Percentiles rank a stretch among this genome's conserved stretches.
Conservation (phyloP, 2,113 vertebrate species). For the Phyllostomus hastatus region DNA sequence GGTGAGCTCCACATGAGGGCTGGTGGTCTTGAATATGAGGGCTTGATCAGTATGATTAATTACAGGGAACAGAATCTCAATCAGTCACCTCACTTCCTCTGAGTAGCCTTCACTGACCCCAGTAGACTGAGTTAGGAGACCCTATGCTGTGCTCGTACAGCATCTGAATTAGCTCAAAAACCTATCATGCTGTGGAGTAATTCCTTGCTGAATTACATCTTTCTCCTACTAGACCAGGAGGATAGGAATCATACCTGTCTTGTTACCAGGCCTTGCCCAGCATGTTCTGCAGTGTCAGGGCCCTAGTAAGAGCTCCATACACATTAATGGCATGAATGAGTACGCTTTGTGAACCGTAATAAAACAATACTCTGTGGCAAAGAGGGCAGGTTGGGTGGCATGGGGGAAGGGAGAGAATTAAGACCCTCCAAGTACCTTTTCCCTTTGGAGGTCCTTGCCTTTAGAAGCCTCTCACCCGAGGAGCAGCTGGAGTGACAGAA, state of each 20-base stretch:
- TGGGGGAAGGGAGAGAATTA: not conserved
- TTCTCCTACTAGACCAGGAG: not conserved
- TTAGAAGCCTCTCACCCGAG: slow-evolving; percentile 76
- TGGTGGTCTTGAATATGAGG: not conserved
- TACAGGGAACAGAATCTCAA: not conserved
- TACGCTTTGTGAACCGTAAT: not conserved
- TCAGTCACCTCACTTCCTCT: not conserved
- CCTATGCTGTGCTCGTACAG: not conserved
- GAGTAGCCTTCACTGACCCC: not conserved
- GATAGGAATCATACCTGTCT: not conserved
- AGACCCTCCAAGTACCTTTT: slow-evolving; percentile 30
- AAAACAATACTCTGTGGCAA: not conserved
- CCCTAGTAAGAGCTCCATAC: not conserved
- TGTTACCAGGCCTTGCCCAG: not conserved
- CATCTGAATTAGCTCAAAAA: not conserved
- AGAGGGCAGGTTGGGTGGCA: slow-evolving; percentile 20
- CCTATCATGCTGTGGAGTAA: not conserved
- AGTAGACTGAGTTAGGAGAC: not conserved
- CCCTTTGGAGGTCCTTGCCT: slow-evolving; percentile 73
- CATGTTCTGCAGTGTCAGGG: not conserved
- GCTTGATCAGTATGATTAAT: not conserved
- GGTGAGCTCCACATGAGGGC: not conserved
- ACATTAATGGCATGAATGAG: not conserved
- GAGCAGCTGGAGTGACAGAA: slow-evolving; percentile 78
- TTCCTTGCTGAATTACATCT: not conserved